Percentiles rank a stretch among this genome's conserved stretches.
phyloP scores from a whole-genome alignment of 2,888 invertebrate genomes.

The Campopleginae sp. region DNA sequence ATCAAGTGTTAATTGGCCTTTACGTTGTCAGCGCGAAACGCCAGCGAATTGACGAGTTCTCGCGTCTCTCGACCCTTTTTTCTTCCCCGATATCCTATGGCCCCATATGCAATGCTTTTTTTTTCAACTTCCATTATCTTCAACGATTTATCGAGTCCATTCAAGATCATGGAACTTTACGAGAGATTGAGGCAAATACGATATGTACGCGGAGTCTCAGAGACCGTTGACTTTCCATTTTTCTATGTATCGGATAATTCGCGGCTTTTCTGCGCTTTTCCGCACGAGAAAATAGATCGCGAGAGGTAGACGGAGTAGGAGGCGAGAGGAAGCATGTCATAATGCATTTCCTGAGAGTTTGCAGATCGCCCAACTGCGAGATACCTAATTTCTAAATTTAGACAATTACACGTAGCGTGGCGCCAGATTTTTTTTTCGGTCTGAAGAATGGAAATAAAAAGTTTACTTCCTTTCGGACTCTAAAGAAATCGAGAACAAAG shows the following conservation, averaged over 20 bases:
- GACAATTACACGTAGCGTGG: not conserved
- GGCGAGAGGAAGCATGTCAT: conserved; percentile 13
- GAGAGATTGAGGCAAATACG: not conserved
- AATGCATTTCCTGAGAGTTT: conserved; percentile 45
- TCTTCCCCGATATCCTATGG: conserved; percentile 60
- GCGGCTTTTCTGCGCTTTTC: not conserved
- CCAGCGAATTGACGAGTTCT: conserved; percentile 64
- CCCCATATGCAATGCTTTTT: conserved; percentile 37
- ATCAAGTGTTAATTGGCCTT: conserved; percentile 80
- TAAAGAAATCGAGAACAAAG: not conserved
- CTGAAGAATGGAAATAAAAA: not conserved
- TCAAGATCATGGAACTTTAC: conserved; percentile 53
- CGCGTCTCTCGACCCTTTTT: conserved; percentile 71
- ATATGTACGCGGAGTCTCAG: not conserved
- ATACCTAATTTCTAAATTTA: conserved; percentile 60
- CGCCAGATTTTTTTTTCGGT: conserved; percentile 1
- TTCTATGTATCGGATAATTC: not conserved
- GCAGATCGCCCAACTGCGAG: conserved; percentile 29
- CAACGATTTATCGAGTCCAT: conserved; percentile 29
- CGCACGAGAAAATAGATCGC: not conserved
- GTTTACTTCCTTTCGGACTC: conserved; percentile 20
- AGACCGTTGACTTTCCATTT: not conserved
- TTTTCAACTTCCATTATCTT: not conserved
- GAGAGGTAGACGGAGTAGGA: not conserved
- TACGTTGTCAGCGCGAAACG: conserved; percentile 69